These are phyloP conservation scores for Sphyrna mokarran DNA, from an alignment of 2,113 vertebrate genomes.

Conservation along the genomic window DNA sequence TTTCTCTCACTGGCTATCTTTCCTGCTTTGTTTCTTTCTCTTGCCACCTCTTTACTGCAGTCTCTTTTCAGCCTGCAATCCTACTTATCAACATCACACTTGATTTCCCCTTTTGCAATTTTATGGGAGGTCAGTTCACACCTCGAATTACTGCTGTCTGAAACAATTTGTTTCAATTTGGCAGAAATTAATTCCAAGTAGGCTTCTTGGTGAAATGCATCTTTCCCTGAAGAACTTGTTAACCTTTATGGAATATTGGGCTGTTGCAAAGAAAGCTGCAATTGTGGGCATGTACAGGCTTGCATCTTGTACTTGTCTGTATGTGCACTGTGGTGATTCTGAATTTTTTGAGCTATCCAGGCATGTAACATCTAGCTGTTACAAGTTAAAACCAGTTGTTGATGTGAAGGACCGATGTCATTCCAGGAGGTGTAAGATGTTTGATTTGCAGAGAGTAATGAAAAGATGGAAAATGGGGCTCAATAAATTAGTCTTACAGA, in stretches of 20 bases:
- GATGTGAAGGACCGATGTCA: neutral
- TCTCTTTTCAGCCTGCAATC: neutral
- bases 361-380: neutral
- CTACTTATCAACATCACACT: neutral
- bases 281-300: neutral
- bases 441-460: neutral
- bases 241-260: neutral
- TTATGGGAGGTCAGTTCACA: neutral
- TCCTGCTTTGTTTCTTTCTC: neutral
- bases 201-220: neutral
- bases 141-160: neutral
- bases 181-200: neutral
- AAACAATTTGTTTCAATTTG: neutral
- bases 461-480: neutral
- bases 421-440: neutral
- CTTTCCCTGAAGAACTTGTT: neutral
- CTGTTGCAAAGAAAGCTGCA: neutral
- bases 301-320: neutral
- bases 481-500: neutral
- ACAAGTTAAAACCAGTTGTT: neutral
- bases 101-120: neutral
- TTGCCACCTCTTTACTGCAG: neutral
- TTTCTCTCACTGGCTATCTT: neutral
- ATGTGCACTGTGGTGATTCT: neutral
- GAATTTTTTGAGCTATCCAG: neutral